phyloP scores from a whole-genome alignment of 2,888 invertebrate species.

The Biston stratarius region DNA sequence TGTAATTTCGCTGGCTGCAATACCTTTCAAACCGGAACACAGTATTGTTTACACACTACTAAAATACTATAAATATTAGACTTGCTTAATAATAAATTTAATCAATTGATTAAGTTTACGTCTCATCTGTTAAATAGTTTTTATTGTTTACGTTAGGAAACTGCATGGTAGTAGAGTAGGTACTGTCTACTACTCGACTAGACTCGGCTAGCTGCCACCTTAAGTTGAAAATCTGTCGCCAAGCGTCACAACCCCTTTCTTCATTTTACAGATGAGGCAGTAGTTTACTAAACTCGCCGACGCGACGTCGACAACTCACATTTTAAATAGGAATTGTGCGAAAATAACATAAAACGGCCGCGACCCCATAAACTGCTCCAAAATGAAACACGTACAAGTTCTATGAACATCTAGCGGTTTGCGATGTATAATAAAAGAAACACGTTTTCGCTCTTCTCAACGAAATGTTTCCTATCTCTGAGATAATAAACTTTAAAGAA shows the following conservation, averaged over 20 bases:
- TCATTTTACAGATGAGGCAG: not conserved
- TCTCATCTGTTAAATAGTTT: too few species aligned
- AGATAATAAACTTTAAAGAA: conserved; percentile 28
- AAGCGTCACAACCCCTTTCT: not conserved
- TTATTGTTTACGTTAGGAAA: too few species aligned
- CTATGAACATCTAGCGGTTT: conserved; percentile 30
- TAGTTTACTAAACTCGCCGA: not conserved
- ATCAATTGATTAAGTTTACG: too few species aligned
- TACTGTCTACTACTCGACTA: not conserved
- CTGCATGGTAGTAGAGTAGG: not conserved
- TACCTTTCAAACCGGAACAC: too few species aligned
- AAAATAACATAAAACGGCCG: conserved; percentile 22
- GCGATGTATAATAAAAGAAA: conserved; percentile 32
- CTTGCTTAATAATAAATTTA: too few species aligned
- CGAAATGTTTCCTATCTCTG: conserved; percentile 27
- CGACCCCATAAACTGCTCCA: conserved; percentile 28
- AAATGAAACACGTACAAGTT: conserved; percentile 35
- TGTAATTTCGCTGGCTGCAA: too few species aligned
- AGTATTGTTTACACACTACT: too few species aligned
- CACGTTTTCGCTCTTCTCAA: conserved; percentile 29
- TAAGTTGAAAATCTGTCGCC: too few species aligned
- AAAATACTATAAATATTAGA: too few species aligned
- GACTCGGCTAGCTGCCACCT: too few species aligned
- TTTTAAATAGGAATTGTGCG: conserved; percentile 24
- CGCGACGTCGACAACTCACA: conserved; percentile 4